phyloP scores from a whole-genome alignment of 2,113 vertebrate genomes.

The Edolisoma coerulescens region DNA sequence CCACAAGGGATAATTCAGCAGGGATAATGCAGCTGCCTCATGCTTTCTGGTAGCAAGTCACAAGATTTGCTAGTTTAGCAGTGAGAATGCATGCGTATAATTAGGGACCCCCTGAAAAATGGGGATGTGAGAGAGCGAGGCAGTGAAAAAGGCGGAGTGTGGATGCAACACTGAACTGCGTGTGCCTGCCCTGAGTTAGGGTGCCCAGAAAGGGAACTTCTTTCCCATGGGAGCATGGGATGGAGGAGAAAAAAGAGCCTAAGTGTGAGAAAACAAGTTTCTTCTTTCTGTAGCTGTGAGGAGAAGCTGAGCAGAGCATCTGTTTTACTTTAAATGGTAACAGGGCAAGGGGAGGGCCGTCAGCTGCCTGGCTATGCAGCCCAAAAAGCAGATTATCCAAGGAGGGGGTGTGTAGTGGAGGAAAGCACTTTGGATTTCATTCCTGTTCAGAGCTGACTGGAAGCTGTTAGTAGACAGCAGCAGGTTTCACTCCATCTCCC shows the following conservation, averaged over 20 bases:
- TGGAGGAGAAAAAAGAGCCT: not conserved
- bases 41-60: not conserved
- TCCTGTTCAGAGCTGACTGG: not conserved
- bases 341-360: not conserved
- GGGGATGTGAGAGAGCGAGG: not conserved
- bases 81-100: rapidly evolving
- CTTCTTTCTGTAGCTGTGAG: not conserved
- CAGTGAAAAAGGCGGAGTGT: not conserved
- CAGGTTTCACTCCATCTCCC: not conserved
- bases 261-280: slow-evolving; percentile 3
- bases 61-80: not conserved
- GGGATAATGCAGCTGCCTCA: not conserved
- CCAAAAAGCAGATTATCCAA: slow-evolving; percentile 7
- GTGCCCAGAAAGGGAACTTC: not conserved
- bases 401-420: not conserved
- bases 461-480: not conserved
- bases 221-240: not conserved
- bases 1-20: not conserved
- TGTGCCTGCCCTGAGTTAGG: not conserved
- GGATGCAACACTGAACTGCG: not conserved
- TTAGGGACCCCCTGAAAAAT: not conserved
- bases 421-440: not conserved
- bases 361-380: not conserved
- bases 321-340: slow-evolving; percentile 62
- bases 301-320: not conserved